These are phyloP conservation scores for Anastrepha obliqua DNA, from an alignment of 1,140 invertebrate species.

Conservation along the genomic window DNA sequence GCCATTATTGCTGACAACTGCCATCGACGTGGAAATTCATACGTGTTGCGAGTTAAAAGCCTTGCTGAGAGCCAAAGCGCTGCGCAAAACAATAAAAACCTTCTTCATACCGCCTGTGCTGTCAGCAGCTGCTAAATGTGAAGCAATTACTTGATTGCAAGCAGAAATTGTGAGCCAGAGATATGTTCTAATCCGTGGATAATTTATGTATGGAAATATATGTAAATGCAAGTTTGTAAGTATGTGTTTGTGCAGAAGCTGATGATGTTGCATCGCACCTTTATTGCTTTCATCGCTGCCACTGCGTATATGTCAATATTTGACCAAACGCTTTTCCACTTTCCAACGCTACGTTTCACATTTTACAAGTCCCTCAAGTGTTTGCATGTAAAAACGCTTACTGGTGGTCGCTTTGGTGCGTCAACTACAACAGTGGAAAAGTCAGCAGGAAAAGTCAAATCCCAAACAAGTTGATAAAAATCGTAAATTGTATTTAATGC, in stretches of 20 bases:
- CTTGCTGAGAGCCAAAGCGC: no score
- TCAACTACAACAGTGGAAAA: neutral
- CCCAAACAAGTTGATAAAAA: conserved; percentile 48
- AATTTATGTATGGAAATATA: neutral
- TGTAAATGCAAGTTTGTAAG: neutral
- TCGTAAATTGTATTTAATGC: conserved; percentile 45
- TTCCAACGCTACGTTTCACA: neutral
- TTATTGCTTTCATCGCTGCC: no score
- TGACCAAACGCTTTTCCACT: neutral
- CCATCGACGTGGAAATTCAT: neutral
- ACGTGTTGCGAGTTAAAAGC: no score
- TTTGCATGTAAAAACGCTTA: neutral
- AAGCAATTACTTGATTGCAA: no score
- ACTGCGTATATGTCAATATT: neutral
- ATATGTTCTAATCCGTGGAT: no score
- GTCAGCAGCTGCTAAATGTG: no score
- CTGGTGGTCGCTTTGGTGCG: neutral
- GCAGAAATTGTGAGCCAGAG: no score
- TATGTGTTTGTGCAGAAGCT: neutral
- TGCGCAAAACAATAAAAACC: no score
- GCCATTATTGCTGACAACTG: neutral
- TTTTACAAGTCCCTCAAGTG: neutral
- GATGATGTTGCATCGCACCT: neutral
- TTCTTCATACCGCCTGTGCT: no score
- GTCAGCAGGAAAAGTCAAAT: conserved; percentile 1